phyloP scores from a whole-genome alignment of 2,888 invertebrate genomes.

The Nephrotoma guestfalica region DNA sequence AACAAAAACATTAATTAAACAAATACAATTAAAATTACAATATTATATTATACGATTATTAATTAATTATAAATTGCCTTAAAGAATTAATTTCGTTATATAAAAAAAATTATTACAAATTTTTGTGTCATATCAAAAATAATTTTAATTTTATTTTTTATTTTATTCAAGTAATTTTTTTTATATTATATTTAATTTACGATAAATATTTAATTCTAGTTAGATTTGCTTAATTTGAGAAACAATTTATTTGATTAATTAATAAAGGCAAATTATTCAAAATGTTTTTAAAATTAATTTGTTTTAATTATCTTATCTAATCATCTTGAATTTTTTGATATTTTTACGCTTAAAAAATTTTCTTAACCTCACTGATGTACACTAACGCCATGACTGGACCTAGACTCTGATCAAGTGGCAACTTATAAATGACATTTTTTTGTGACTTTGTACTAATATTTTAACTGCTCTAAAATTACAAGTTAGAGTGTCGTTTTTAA shows the following conservation, averaged over 20 bases:
- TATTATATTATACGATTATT: background rate
- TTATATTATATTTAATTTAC: background rate
- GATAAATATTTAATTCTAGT: background rate
- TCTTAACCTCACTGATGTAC: no score
- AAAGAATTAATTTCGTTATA: background rate
- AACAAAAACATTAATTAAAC: background rate
- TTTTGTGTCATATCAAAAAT: background rate
- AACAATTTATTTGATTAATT: background rate
- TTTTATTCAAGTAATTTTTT: background rate
- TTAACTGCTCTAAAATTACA: no score
- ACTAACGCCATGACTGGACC: no score
- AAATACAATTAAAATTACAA: background rate
- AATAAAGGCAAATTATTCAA: background rate
- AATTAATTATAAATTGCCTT: background rate
- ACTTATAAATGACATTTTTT: no score
- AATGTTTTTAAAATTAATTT: background rate
- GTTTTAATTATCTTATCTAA: background rate
- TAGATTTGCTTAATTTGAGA: background rate
- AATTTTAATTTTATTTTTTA: background rate
- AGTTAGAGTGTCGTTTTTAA: no score
- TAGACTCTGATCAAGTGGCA: no score
- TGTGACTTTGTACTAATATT: no score
- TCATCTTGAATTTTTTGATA: no score
- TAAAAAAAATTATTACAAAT: background rate
- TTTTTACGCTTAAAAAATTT: no score